Evolutionary conservation across 2,113 vertebrate species (phyloP).

Genomic region (Mohoua ochrocephala): DNA sequence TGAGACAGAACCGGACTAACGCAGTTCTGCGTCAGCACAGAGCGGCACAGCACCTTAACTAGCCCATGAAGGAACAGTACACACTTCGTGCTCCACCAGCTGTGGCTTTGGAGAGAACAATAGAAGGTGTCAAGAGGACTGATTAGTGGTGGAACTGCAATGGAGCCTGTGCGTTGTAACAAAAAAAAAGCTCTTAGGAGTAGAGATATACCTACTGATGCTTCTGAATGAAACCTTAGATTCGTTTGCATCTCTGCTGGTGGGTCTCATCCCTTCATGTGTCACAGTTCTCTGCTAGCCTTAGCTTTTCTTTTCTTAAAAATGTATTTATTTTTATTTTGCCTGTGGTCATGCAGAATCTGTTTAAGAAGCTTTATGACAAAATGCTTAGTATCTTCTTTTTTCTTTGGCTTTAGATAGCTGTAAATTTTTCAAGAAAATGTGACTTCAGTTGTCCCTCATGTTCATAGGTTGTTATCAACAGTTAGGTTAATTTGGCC

Average conservation of each 20-base stretch:
- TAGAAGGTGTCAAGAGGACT: neutral
- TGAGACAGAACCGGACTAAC: neutral
- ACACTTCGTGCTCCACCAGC: neutral
- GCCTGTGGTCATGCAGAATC: neutral
- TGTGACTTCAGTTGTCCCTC: neutral
- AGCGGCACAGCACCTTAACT: neutral
- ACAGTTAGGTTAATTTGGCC: neutral
- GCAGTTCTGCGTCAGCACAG: fast-evolving
- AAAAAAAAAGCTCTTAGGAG: neutral
- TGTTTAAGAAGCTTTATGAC: neutral
- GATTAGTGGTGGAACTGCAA: neutral
- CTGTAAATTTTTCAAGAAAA: neutral
- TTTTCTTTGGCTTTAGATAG: neutral
- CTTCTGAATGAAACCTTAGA: neutral
- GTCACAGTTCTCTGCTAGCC: neutral
- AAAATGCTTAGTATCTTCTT: neutral
- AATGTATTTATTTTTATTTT: neutral
- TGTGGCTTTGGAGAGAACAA: neutral
- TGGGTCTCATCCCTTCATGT: neutral
- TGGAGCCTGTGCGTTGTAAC: neutral
- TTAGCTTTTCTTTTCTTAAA: neutral
- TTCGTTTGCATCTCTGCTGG: neutral
- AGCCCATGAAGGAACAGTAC: neutral
- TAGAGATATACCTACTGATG: neutral
- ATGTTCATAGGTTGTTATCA: neutral